Conservation (phyloP, 2,888 invertebrate genomes). For the Litoditis marina region DNA sequence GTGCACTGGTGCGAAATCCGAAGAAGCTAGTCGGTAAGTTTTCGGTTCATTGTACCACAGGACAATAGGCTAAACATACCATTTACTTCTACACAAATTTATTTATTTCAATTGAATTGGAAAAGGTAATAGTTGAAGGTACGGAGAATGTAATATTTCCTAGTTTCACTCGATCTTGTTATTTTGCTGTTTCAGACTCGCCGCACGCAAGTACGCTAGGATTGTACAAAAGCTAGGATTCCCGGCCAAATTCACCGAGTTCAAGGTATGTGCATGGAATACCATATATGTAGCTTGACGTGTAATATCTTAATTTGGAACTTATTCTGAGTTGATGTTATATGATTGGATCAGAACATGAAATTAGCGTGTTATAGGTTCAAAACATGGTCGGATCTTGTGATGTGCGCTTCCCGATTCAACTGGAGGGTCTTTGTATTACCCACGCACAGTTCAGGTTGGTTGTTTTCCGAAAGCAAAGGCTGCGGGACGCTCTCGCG, state of each 20-base stretch:
- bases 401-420: slow-evolving; percentile 81
- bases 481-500: too few species aligned
- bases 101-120: neutral
- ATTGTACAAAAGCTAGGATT: slow-evolving; percentile 80
- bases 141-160: neutral
- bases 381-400: slow-evolving; percentile 85
- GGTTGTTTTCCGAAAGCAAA: neutral
- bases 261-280: slow-evolving; percentile 60
- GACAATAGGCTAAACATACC: too few species aligned
- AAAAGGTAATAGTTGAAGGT: slow-evolving; percentile 10
- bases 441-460: slow-evolving; percentile 76
- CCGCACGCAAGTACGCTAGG: slow-evolving; percentile 78
- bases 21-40: slow-evolving; percentile 71
- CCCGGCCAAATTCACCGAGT: slow-evolving; percentile 65
- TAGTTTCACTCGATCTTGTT: too few species aligned
- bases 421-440: slow-evolving; percentile 77
- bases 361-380: too few species aligned
- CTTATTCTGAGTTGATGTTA: too few species aligned
- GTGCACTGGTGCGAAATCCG: slow-evolving; percentile 81
- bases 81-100: neutral
- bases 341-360: too few species aligned
- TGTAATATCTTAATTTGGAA: neutral
- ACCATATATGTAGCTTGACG: too few species aligned
- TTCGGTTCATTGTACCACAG: neutral
- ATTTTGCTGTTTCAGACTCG: slow-evolving; percentile 69